These are phyloP conservation scores for Etheostoma spectabile DNA, from an alignment of 2,113 vertebrate species.

Conservation along the genomic window DNA sequence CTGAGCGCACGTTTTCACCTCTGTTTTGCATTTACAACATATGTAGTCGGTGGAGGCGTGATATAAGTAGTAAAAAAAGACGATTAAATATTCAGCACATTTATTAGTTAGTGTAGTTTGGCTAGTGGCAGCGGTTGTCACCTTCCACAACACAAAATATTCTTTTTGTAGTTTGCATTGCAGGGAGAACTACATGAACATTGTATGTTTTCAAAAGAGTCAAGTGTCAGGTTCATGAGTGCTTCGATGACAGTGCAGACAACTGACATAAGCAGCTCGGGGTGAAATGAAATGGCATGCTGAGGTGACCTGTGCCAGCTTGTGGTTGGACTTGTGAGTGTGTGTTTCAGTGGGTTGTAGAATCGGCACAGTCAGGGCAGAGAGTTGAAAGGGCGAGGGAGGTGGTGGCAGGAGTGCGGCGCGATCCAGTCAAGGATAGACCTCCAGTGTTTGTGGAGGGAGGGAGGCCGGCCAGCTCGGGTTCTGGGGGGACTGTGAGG, in stretches of 20 bases:
- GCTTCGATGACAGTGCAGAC: conserved; percentile 26
- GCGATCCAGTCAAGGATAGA: conserved; percentile 77
- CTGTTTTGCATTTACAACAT: conserved; percentile 57
- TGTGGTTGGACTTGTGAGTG: conserved; percentile 63
- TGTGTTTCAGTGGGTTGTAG: conserved; percentile 36
- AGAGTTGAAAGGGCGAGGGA: conserved; percentile 70
- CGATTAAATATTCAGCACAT: conserved; percentile 50
- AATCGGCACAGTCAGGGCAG: conserved; percentile 60
- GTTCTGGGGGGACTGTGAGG: conserved; percentile 72
- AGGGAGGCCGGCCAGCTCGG: conserved; percentile 69
- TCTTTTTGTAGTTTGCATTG: conserved; percentile 16
- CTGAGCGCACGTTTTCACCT: conserved; percentile 65
- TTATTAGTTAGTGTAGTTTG: conserved; percentile 45
- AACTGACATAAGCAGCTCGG: conserved; percentile 52
- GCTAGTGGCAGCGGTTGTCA: conserved; percentile 1
- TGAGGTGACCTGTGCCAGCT: conserved; percentile 55
- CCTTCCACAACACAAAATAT: conserved; percentile 6
- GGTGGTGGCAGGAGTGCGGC: conserved; percentile 62
- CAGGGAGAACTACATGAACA: not conserved
- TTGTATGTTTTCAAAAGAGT: conserved; percentile 29
- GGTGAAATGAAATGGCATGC: conserved; percentile 45
- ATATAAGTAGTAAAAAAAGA: conserved; percentile 38
- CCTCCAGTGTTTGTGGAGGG: conserved; percentile 79
- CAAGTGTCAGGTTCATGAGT: conserved; percentile 61
- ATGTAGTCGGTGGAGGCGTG: conserved; percentile 31